phyloP scores from a whole-genome alignment of 2,888 invertebrate genomes.

The Zelleria hepariella region DNA sequence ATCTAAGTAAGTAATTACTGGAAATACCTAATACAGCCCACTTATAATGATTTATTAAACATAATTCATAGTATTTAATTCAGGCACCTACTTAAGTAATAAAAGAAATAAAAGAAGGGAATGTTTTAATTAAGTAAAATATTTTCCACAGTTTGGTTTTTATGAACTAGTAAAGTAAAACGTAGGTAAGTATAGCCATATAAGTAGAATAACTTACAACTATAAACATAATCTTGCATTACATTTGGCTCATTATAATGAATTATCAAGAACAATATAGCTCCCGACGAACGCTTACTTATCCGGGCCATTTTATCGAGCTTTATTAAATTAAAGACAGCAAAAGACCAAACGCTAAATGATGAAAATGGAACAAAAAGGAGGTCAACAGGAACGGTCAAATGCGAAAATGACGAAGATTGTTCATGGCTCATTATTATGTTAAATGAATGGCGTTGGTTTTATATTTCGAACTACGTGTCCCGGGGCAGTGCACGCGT shows the following conservation, averaged over 20 bases:
- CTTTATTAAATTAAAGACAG: conserved; percentile 50
- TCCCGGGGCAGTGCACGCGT: conserved; percentile 29
- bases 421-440: conserved; percentile 65
- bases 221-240: conserved; percentile 28
- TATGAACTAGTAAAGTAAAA: conserved; percentile 2
- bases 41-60: conserved; percentile 1
- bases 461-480: conserved; percentile 39
- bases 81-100: conserved; percentile 1
- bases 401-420: conserved; percentile 55
- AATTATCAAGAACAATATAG: conserved; percentile 59
- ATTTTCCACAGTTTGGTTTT: conserved; percentile 7
- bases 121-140: conserved; percentile 7
- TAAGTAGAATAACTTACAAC: conserved; percentile 29
- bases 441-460: conserved; percentile 51
- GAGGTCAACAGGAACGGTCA: conserved; percentile 40
- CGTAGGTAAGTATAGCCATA: conserved; percentile 16
- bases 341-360: conserved; percentile 49
- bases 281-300: conserved; percentile 47
- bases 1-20: too few relatives aligned
- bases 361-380: conserved; percentile 47
- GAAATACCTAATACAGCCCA: not conserved
- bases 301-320: conserved; percentile 53
- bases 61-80: not conserved
- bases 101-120: conserved; percentile 3
- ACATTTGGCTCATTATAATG: conserved; percentile 46